Conservation (phyloP, 2,113 vertebrate species). For the Peromyscus californicus region DNA sequence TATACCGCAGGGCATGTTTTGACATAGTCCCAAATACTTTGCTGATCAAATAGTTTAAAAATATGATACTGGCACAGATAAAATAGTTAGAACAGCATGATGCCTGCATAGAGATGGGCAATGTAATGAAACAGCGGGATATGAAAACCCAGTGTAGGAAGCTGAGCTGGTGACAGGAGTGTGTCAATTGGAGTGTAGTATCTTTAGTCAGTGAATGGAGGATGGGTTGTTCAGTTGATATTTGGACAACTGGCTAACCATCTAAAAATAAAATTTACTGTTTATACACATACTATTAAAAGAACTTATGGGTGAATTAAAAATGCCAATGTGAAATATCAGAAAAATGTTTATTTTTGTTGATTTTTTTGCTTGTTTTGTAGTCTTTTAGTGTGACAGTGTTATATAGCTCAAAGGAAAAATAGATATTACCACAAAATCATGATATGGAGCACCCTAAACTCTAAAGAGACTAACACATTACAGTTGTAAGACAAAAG, state of each 20-base stretch:
- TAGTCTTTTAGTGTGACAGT: constrained; percentile 7
- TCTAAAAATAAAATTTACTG: constrained; percentile 56
- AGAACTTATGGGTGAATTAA: constrained; percentile 17
- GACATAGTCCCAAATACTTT: not conserved
- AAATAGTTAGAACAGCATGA: constrained; percentile 15
- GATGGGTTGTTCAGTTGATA: not conserved
- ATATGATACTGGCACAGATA: not conserved
- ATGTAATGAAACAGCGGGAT: not conserved
- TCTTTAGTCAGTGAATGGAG: not conserved
- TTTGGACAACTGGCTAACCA: not conserved
- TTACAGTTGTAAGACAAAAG: not conserved
- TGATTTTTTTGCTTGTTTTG: not conserved
- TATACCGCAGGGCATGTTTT: not conserved
- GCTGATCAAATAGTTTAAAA: constrained; percentile 40
- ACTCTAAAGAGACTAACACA: not conserved
- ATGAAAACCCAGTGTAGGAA: not conserved
- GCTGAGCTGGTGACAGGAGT: not conserved
- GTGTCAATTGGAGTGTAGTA: not conserved
- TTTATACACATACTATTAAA: not conserved
- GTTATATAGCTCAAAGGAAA: constrained; percentile 1
- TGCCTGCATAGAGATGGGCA: not conserved
- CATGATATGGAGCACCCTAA: constrained; percentile 20
- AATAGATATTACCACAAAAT: constrained; percentile 5
- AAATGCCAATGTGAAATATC: constrained; percentile 33
- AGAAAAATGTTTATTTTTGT: not conserved